phyloP scores from a whole-genome alignment of 2,888 invertebrate genomes.

The Entomobrya proxima region DNA sequence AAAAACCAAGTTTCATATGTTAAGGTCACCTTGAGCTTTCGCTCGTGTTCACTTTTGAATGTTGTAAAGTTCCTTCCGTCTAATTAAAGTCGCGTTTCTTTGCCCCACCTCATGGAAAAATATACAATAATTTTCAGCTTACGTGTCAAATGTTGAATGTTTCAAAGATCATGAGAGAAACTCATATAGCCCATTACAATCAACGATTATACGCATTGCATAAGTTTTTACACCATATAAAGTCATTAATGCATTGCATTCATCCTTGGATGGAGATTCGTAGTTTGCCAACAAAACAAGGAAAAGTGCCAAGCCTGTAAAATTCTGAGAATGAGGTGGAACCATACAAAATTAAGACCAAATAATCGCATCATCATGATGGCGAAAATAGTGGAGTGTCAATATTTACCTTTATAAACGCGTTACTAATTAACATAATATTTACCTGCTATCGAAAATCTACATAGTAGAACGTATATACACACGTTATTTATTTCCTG shows the following conservation, averaged over 20 bases:
- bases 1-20: neutral
- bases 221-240: too few species aligned
- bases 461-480: neutral
- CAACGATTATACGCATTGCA: too few species aligned
- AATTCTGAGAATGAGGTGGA: too few species aligned
- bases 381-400: neutral
- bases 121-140: neutral
- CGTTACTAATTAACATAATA: conserved; percentile 38
- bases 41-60: neutral
- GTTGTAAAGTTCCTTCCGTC: neutral
- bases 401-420: conserved; percentile 39
- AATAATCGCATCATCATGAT: neutral
- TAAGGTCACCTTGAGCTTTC: conserved; percentile 18
- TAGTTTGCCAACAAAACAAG: neutral
- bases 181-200: neutral
- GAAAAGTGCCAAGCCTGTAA: too few species aligned
- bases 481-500: neutral
- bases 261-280: neutral
- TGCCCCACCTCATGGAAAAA: neutral
- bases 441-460: conserved; percentile 1
- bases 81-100: neutral
- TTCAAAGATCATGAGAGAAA: neutral
- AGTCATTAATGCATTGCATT: too few species aligned
- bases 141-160: conserved; percentile 4
- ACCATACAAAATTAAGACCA: neutral